Percentiles rank a stretch among this genome's conserved stretches.
Conservation (phyloP, 2,797 vertebrate species). For the Spinus pinus region DNA sequence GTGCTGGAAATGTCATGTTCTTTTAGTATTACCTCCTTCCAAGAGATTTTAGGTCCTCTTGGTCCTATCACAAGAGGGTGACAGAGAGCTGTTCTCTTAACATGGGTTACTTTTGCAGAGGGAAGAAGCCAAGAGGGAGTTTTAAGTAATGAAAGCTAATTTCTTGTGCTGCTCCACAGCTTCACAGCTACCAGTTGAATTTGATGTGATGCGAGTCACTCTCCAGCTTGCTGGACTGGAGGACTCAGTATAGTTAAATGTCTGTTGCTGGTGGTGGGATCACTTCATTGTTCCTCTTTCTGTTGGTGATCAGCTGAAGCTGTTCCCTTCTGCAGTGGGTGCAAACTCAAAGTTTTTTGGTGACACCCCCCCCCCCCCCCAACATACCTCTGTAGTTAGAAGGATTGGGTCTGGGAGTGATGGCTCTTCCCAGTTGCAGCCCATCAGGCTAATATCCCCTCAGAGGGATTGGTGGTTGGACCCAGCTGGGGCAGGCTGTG, state of each 20-base stretch:
- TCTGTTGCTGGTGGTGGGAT: neutral
- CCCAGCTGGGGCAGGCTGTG: neutral
- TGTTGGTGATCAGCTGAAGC: neutral
- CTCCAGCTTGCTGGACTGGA: neutral
- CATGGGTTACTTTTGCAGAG: neutral
- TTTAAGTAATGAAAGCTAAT: neutral
- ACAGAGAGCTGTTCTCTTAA: slow-evolving; percentile 45
- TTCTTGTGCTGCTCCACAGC: neutral
- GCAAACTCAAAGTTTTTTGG: neutral
- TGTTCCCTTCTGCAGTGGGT: neutral
- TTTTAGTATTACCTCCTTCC: neutral
- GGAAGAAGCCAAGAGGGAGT: neutral
- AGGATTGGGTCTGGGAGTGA: neutral
- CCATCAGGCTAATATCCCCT: neutral
- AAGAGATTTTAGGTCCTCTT: neutral
- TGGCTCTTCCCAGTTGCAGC: neutral
- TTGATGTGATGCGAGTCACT: neutral
- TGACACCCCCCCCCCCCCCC: no score
- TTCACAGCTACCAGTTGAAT: neutral
- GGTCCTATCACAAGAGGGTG: slow-evolving; percentile 59
- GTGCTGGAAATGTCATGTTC: neutral
- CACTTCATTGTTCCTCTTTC: neutral
- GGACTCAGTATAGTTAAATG: neutral
- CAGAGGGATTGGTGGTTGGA: rapidly evolving
- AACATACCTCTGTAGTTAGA: neutral